Evolutionary conservation across 1,140 invertebrate genomes (phyloP).

Genomic region (Galleria mellonella): DNA sequence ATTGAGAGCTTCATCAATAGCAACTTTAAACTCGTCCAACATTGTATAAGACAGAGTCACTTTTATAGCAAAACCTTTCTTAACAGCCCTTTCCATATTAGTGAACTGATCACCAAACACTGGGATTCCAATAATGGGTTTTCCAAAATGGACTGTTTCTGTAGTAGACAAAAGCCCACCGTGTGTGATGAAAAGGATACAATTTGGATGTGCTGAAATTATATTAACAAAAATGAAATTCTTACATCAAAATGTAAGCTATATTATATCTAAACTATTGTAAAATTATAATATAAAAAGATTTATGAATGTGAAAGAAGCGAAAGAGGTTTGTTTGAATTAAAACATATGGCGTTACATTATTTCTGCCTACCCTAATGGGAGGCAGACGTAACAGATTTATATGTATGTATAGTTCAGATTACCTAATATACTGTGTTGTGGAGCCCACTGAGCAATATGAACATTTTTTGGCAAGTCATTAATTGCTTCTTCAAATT

Average conservation of each 20-base stretch:
- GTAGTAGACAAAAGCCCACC: constrained; percentile 79
- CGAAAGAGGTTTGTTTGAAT: too few relatives aligned
- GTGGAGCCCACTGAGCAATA: constrained; percentile 15
- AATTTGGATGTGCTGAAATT: constrained; percentile 78
- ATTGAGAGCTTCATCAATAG: constrained; percentile 21
- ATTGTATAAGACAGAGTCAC: constrained; percentile 35
- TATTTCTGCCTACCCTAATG: too few relatives aligned
- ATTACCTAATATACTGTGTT: constrained; percentile 14
- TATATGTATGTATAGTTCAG: too few relatives aligned
- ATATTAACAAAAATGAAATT: not conserved
- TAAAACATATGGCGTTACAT: too few relatives aligned
- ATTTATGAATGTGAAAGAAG: too few relatives aligned
- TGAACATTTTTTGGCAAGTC: constrained; percentile 15
- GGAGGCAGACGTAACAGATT: too few relatives aligned
- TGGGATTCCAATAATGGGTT: constrained; percentile 81
- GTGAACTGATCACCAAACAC: constrained; percentile 77
- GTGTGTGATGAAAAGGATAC: constrained; percentile 80
- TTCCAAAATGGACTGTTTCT: constrained; percentile 79
- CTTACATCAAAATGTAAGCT: too few relatives aligned
- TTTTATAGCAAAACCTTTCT: constrained; percentile 54
- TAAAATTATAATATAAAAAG: too few relatives aligned
- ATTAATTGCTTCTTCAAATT: constrained; percentile 8
- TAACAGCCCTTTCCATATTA: constrained; percentile 65
- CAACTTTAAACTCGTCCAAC: constrained; percentile 17
- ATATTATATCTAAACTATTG: too few relatives aligned